These are phyloP conservation scores for Gisinianus flammeolus DNA, from an alignment of 2,888 invertebrate genomes.

Conservation along the genomic window DNA sequence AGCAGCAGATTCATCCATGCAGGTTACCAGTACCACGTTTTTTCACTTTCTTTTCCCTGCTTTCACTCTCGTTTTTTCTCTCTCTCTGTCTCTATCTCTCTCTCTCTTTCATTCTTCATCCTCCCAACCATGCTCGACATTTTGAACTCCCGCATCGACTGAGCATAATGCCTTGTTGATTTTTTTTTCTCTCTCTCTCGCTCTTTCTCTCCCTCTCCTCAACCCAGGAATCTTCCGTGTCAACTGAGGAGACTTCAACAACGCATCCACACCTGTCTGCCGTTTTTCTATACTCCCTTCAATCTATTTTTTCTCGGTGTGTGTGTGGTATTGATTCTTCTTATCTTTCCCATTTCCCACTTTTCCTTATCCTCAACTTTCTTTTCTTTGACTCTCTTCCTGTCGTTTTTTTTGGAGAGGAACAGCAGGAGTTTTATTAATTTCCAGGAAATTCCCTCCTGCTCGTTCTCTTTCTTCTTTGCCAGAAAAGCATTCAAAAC, in stretches of 20 bases:
- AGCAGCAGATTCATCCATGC: neutral
- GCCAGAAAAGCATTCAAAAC: no score
- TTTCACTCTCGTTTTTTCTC: no score
- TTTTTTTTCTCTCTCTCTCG: no score
- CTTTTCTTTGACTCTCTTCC: neutral
- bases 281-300: neutral
- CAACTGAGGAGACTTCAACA: neutral
- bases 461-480: neutral
- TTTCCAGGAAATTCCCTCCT: conserved; percentile 5
- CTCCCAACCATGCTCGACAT: no score
- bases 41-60: neutral
- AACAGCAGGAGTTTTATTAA: conserved; percentile 12
- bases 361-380: neutral
- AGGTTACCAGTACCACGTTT: neutral
- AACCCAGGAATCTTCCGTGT: neutral
- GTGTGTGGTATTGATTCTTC: neutral
- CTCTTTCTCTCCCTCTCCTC: neutral
- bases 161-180: no score
- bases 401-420: neutral
- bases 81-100: no score
- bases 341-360: no score
- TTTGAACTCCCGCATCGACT: no score
- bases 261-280: neutral
- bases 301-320: neutral
- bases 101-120: no score